Evolutionary conservation across 2,113 vertebrate species (phyloP), one percentile per base, ranked within the genome.

Genomic region (Melanotaenia duboulayi): DNA sequence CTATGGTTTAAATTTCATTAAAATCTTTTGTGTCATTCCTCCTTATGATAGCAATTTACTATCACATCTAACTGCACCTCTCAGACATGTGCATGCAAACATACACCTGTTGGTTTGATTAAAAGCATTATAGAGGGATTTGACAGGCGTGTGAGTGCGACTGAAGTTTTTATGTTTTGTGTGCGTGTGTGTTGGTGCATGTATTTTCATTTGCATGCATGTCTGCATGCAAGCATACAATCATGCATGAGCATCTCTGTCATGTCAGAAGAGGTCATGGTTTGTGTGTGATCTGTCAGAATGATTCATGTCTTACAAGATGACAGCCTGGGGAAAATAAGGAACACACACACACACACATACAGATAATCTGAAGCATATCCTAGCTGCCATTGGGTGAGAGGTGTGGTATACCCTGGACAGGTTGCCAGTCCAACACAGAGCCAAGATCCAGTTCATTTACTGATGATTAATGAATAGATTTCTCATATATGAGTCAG

Each of bases 271-370:
- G 35, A 69, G 79, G 37, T 52, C 23, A 7, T 49, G 28, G 49
- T 57, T 57, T 59, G 69, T 56, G 65, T 42, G 37, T 17, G 66
- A 81, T 65, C 65, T 62, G 69, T 74, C 62, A 72, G 71, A 65
- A 22, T 80, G 76, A 74, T 54, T 84, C 65, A 76, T 55, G 24
- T 78, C 49, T 61, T 25, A 72, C 70, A 49, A 16, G 2, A 9
- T 10, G 11, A 40, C 60, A 60, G 24, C 74, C 55, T 17, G 12
- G 16, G 11, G 28, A 66, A 51, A 57, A 65, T 67, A 63, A 64
- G 57, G 24, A 54, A 48, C 64, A 70, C 35, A 59, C 70, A 74
- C 60, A 71, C 61, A 67, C 19, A 61, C 14, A 42, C 23, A 8
- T 5, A 67, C 57, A 48, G 1, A 46, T 16, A 17, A 6, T 48